A percentile compares a stretch with the other conserved stretches of the same genome.
phyloP scores from a whole-genome alignment of 1,140 invertebrate genomes.

The Tetraneura akinire region DNA sequence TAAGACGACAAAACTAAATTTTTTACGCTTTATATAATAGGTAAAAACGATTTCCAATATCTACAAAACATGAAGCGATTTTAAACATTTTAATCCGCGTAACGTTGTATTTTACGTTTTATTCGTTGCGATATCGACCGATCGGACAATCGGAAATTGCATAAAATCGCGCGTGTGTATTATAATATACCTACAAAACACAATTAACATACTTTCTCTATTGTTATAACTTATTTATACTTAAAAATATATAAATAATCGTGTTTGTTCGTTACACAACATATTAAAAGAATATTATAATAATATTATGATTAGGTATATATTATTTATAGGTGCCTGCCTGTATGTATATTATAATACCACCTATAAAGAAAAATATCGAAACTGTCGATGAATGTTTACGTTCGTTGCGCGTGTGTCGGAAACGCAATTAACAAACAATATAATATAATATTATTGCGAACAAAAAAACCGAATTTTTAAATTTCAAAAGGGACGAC shows the following conservation, averaged over 20 bases:
- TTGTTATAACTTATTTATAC: slow-evolving; percentile 13
- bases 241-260: slow-evolving; percentile 32
- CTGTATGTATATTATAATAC: no score
- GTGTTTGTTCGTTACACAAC: slow-evolving; percentile 6
- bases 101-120: background rate
- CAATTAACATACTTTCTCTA: slow-evolving; percentile 16
- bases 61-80: no score
- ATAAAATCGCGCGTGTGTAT: background rate
- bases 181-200: no score
- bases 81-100: background rate
- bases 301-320: background rate
- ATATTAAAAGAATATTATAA: background rate
- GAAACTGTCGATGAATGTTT: no score
- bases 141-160: background rate
- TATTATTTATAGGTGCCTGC: no score
- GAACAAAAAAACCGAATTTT: background rate
- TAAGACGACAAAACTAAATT: background rate
- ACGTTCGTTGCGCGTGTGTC: no score
- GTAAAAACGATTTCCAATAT: background rate
- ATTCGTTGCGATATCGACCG: background rate
- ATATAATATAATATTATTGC: no score
- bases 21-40: background rate
- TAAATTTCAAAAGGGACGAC: background rate
- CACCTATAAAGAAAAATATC: background rate
- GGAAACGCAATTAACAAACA: background rate